Evolutionary conservation across 2,113 vertebrate species (phyloP).

Genomic region (Myxocyprinus asiaticus): DNA sequence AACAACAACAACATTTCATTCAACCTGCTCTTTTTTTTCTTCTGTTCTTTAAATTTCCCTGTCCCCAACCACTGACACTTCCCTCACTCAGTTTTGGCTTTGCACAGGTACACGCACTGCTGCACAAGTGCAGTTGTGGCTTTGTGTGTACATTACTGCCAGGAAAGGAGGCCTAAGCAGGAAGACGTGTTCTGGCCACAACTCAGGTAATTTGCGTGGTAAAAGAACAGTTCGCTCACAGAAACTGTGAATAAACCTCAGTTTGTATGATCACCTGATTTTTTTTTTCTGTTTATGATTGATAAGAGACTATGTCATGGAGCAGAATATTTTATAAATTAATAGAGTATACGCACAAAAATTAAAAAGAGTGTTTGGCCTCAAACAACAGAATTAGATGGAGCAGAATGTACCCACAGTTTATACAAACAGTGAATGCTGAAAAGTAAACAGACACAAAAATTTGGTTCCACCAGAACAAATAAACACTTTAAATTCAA

Average conservation of each 20-base stretch:
- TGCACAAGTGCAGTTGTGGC: conserved; percentile 45
- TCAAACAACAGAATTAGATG: no score
- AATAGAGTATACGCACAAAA: no score
- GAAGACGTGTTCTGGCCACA: conserved; percentile 46
- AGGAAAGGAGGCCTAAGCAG: conserved; percentile 38
- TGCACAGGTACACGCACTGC: conserved; percentile 36
- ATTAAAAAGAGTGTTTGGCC: no score
- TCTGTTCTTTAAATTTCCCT: neutral
- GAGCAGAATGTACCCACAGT: no score
- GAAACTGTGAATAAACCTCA: conserved; percentile 20
- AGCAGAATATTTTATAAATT: no score
- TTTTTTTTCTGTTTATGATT: no score
- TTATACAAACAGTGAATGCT: no score
- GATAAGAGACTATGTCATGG: no score
- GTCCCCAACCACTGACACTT: neutral
- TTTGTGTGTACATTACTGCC: conserved; percentile 34
- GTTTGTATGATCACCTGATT: neutral
- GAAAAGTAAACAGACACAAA: no score
- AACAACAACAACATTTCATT: neutral
- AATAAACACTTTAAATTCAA: no score
- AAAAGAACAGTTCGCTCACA: neutral
- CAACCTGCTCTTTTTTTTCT: neutral
- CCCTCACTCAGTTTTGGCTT: neutral
- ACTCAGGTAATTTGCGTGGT: conserved; percentile 48
- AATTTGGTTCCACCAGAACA: no score